Conservation (phyloP, 2,113 vertebrate species). For the Cichladusa arquata region DNA sequence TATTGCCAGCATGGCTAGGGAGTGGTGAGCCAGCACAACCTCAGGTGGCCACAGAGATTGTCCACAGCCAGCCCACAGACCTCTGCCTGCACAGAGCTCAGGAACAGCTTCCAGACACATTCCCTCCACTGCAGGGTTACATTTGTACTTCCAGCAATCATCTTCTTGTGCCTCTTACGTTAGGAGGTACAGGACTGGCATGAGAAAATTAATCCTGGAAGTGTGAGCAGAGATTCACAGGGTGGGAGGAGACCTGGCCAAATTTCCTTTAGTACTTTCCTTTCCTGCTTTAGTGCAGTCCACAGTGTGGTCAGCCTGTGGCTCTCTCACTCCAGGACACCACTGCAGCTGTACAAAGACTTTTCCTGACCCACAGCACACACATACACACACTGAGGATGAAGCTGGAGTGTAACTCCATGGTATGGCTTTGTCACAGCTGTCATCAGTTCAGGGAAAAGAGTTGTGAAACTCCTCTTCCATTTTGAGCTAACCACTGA, state of each 20-base stretch:
- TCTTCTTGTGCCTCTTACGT: neutral
- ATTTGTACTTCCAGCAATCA: neutral
- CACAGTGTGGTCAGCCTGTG: neutral
- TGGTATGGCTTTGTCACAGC: neutral
- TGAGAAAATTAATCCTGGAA: neutral
- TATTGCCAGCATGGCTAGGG: rapidly evolving
- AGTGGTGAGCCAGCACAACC: neutral
- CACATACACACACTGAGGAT: neutral
- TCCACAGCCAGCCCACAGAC: neutral
- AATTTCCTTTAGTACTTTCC: neutral
- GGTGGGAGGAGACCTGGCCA: neutral
- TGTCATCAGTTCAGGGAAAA: neutral
- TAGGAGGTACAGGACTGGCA: neutral
- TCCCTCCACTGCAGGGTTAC: neutral
- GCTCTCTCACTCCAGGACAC: neutral
- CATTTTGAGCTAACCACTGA: slow-evolving; percentile 22
- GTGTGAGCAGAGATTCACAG: neutral
- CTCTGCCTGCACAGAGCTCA: neutral
- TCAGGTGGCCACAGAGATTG: neutral
- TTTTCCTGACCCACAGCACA: neutral
- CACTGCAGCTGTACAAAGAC: neutral
- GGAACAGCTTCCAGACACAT: neutral
- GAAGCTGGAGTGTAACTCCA: neutral
- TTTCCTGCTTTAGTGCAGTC: neutral
- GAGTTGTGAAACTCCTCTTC: slow-evolving; percentile 19